These are phyloP conservation scores for Hoplias malabaricus DNA, from an alignment of 2,113 vertebrate species.

Conservation along the genomic window DNA sequence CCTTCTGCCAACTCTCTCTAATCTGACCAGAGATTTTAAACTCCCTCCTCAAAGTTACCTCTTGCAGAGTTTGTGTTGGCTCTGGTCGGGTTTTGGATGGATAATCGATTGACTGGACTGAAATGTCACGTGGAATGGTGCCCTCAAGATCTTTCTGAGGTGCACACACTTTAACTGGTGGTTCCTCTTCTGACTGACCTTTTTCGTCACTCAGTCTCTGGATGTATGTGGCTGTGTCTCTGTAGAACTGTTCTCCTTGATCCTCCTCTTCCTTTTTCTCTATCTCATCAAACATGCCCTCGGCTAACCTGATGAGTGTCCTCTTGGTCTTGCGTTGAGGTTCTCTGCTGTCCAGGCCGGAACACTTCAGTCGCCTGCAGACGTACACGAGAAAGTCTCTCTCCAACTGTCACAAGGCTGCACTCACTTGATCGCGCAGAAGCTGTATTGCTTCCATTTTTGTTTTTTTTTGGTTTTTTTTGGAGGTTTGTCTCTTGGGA, in stretches of 20 bases:
- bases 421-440: slow-evolving; percentile 29
- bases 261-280: neutral
- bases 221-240: neutral
- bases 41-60: no score
- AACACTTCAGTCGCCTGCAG: slow-evolving; percentile 38
- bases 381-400: slow-evolving; percentile 10
- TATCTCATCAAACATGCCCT: slow-evolving; percentile 1
- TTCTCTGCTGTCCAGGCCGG: slow-evolving; percentile 26
- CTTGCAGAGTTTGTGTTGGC: no score
- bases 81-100: no score
- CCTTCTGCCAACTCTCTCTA: slow-evolving; percentile 29
- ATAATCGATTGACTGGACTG: no score
- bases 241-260: neutral
- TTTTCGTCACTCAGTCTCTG: neutral
- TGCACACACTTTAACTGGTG: neutral
- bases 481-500: slow-evolving; percentile 10
- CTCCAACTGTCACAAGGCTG: slow-evolving; percentile 37
- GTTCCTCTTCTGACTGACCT: neutral
- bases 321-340: neutral
- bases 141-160: neutral
- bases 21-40: slow-evolving; percentile 36
- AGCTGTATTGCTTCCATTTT: slow-evolving; percentile 25
- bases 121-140: neutral
- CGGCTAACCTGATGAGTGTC: slow-evolving; percentile 16
- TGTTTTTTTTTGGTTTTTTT: neutral